Evolutionary conservation across 2,888 invertebrate species (phyloP).

Genomic region (Gasteruption jaculator): DNA sequence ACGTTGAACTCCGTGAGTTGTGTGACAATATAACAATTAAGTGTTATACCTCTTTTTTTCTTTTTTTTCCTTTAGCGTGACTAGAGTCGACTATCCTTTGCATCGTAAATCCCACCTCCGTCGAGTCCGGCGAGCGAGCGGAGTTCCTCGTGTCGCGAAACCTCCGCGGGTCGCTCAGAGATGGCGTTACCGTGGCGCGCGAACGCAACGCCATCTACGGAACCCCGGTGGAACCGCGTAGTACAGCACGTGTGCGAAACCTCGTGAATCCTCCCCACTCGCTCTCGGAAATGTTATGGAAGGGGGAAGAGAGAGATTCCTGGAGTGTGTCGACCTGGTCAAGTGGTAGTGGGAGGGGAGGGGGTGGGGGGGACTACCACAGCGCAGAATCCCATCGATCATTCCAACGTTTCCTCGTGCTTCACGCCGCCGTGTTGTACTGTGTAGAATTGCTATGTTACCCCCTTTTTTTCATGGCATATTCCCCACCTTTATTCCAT

Average conservation of each 20-base stretch:
- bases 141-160: too few species aligned
- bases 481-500: conserved; percentile 24
- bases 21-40: conserved; percentile 34
- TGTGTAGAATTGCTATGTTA: conserved; percentile 32
- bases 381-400: conserved; percentile 52
- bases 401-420: conserved; percentile 47
- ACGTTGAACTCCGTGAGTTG: conserved; percentile 29
- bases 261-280: conserved; percentile 37
- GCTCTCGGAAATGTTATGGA: conserved; percentile 9
- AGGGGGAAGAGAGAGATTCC: conserved; percentile 18
- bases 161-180: too few species aligned
- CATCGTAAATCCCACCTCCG: too few species aligned
- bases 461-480: conserved; percentile 11
- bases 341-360: conserved; percentile 14
- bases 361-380: conserved; percentile 35
- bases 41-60: too few species aligned
- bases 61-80: conserved; percentile 14
- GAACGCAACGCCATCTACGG: conserved; percentile 36
- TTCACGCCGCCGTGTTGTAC: conserved; percentile 45
- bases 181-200: conserved; percentile 26
- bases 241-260: conserved; percentile 24
- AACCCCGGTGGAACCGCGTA: conserved; percentile 23
- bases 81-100: conserved; percentile 14
- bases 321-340: conserved; percentile 27
- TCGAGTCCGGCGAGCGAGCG: too few species aligned